These are phyloP conservation scores for Ochropacha duplaris DNA, from an alignment of 2,888 invertebrate genomes.

Conservation along the genomic window DNA sequence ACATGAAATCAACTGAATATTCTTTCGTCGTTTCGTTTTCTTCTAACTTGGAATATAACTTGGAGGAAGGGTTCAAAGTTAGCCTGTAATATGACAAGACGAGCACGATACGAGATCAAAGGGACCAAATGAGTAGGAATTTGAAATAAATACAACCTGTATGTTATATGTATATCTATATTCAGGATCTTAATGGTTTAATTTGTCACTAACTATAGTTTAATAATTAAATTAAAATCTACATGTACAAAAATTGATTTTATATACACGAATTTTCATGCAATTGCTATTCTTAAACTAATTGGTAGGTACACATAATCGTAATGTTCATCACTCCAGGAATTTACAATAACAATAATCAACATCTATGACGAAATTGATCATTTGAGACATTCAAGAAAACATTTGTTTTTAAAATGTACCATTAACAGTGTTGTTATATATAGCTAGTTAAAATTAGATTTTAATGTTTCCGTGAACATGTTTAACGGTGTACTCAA, in stretches of 20 bases:
- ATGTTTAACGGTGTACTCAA: constrained; percentile 43
- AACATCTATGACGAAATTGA: constrained; percentile 47
- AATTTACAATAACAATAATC: constrained; percentile 66
- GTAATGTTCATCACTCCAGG: constrained; percentile 50
- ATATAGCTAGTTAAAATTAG: constrained; percentile 49
- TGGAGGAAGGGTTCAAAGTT: not conserved
- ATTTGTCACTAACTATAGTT: constrained; percentile 74
- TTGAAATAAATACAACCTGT: constrained; percentile 27
- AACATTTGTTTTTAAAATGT: constrained; percentile 43
- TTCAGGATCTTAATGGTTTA: constrained; percentile 77
- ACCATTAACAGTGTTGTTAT: constrained; percentile 36
- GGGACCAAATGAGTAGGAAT: constrained; percentile 1
- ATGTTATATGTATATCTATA: constrained; percentile 71
- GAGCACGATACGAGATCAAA: not conserved
- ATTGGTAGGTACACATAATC: constrained; percentile 64
- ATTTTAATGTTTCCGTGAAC: constrained; percentile 42
- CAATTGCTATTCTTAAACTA: constrained; percentile 65
- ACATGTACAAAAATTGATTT: constrained; percentile 80
- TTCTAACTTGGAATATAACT: not conserved
- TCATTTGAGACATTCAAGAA: constrained; percentile 51
- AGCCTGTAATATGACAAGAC: not conserved
- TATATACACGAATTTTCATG: constrained; percentile 78
- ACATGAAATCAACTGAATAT: not conserved
- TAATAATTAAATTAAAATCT: constrained; percentile 78
- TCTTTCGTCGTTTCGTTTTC: not conserved